phyloP scores from a whole-genome alignment of 2,113 vertebrate genomes.

The Myotis davidii region DNA sequence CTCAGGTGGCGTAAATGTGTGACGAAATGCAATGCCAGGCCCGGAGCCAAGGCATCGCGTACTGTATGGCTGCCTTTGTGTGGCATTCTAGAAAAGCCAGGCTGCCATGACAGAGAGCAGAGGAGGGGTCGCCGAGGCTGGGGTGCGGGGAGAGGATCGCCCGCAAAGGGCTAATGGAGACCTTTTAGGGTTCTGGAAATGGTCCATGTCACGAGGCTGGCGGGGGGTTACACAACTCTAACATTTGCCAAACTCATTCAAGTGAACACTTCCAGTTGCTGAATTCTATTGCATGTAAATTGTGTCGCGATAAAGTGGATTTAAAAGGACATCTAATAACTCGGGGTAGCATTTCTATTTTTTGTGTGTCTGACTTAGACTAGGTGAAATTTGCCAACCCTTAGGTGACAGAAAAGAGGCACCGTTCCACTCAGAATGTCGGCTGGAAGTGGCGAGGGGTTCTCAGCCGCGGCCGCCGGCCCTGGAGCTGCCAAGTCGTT shows the following conservation, averaged over 20 bases:
- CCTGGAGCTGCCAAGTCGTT: background rate
- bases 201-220: fast-evolving
- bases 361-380: background rate
- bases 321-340: background rate
- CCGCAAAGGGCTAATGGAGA: background rate
- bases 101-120: background rate
- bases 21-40: background rate
- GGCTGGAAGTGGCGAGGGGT: background rate
- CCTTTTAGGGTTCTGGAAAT: fast-evolving
- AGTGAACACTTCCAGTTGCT: background rate
- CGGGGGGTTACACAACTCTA: too few relatives aligned
- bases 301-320: background rate
- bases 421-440: background rate
- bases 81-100: background rate
- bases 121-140: too few relatives aligned
- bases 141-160: background rate
- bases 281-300: background rate
- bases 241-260: background rate
- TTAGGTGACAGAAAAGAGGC: background rate
- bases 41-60: background rate
- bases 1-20: background rate
- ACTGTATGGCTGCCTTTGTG: background rate
- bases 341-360: background rate
- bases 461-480: background rate
- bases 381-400: background rate